Base-by-base conservation (phyloP, 2,888 invertebrate genomes). In the Tyria jacobaeae region DNA sequence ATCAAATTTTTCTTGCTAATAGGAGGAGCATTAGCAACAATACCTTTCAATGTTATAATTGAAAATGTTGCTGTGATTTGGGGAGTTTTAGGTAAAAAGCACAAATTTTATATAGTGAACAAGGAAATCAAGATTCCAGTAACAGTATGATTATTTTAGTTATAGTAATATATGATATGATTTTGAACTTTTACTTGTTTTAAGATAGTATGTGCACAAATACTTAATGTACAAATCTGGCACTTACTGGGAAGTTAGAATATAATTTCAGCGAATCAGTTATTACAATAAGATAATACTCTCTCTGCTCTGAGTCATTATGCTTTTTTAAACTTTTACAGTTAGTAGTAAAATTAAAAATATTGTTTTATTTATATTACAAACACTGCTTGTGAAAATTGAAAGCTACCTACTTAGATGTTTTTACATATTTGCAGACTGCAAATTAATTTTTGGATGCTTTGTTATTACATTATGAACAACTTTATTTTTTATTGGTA, bases 31-130 rank as follows among this genome's bases (percentile, higher is more conserved):
- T 93, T 99, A 54, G 96, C 97, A 64, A 98, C 98, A 61, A 98
- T 99, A 88, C 99, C 99, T 21, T 96, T 99, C 77, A 99, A 99
- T 94, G 95, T 99, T 79, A 94, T 98, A 60, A 98, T 99, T 79
- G 99, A 99, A 92, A 99, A 99, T 92, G 95, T 98, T 73, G 99
- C 99, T 60, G 98, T 99, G 39, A 95, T 99, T 70, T 98, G 99
- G 97, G 99, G 99, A 41, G 94, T 99, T 44, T 95, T 98, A 76
- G 98, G 98, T 17, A 97, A 98, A 84, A 99, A 99, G 92, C 97
- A 99, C 94, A 98, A 98, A 90, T 99, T 99, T 94, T 99, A 99
- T 90, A 97, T 99, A 81, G 99, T 99, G 57, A 98, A 98, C 90
- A 99, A 99, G 90, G 98, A 98, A 89, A 94, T 97, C 58, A 95